A percentile compares a stretch with the other conserved stretches of the same genome.
Conservation (phyloP, 2,113 vertebrate genomes). For the Epinephelus fuscoguttatus region DNA sequence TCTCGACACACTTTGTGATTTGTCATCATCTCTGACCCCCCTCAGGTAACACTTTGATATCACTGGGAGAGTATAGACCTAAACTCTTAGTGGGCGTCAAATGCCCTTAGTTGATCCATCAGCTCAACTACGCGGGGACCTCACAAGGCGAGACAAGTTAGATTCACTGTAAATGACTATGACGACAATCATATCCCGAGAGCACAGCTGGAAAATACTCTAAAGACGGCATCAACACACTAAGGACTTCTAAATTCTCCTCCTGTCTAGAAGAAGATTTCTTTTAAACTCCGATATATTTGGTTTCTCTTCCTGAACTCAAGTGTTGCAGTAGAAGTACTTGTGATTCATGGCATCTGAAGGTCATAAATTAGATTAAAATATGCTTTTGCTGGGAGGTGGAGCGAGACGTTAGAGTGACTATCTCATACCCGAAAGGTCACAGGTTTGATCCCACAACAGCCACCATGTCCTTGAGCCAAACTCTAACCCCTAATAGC, state of each 20-base stretch:
- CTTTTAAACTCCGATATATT: neutral
- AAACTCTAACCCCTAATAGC: conserved; percentile 16
- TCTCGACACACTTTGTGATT: conserved; percentile 79
- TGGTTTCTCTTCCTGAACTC: neutral
- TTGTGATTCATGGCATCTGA: conserved; percentile 2
- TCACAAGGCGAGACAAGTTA: conserved; percentile 51
- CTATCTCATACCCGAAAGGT: conserved; percentile 29
- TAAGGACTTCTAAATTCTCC: neutral
- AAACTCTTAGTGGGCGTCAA: conserved; percentile 65
- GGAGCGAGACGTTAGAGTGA: neutral
- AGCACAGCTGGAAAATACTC: conserved; percentile 4
- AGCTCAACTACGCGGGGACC: conserved; percentile 37
- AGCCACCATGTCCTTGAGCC: conserved; percentile 29
- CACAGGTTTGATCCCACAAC: conserved; percentile 56
- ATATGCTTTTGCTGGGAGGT: conserved; percentile 26
- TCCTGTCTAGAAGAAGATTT: neutral
- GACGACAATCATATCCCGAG: conserved; percentile 44
- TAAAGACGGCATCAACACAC: conserved; percentile 5
- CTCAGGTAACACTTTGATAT: conserved; percentile 82
- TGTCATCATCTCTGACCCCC: conserved; percentile 79
- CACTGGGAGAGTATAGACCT: conserved; percentile 57
- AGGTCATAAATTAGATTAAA: conserved; percentile 44
- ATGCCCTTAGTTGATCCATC: conserved; percentile 67
- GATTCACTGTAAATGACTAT: conserved; percentile 50
- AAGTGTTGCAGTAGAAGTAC: neutral